Evolutionary conservation across 2,113 vertebrate species (phyloP).

Genomic region (Delphinapterus leucas): DNA sequence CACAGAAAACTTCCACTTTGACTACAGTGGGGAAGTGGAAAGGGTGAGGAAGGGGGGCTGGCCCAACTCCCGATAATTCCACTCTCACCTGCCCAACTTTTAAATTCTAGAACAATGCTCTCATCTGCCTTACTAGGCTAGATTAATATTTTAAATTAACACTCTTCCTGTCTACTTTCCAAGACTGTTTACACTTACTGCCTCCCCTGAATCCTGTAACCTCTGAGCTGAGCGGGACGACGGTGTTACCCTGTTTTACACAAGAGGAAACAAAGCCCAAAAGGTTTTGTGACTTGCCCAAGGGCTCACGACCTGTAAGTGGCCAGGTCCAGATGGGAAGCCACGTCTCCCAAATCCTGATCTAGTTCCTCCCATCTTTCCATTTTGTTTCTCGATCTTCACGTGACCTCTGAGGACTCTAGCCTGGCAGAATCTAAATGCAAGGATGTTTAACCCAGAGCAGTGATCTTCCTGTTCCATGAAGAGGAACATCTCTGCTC

Average conservation of each 20-base stretch:
- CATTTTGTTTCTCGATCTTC: neutral
- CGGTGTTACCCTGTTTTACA: neutral
- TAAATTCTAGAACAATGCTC: neutral
- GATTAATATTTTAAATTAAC: neutral
- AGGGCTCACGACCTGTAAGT: neutral
- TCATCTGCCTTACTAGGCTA: neutral
- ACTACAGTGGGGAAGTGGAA: neutral
- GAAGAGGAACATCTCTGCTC: neutral
- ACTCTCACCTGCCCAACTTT: neutral
- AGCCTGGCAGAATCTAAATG: neutral
- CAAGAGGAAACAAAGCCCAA: neutral
- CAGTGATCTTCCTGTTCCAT: neutral
- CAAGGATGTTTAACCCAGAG: neutral
- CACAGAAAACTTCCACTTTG: conserved; percentile 50
- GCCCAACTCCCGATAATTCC: neutral
- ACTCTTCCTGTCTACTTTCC: neutral
- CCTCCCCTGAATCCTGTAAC: neutral
- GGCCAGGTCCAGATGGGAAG: neutral
- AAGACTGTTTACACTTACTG: neutral
- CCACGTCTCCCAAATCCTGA: neutral
- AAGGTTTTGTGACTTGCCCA: neutral
- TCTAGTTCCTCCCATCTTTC: neutral
- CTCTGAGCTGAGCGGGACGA: neutral
- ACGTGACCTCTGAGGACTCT: neutral
- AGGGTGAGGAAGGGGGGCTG: neutral